These are phyloP conservation scores for Pelecanus crispus DNA, from an alignment of 2,113 vertebrate genomes.

Conservation along the genomic window DNA sequence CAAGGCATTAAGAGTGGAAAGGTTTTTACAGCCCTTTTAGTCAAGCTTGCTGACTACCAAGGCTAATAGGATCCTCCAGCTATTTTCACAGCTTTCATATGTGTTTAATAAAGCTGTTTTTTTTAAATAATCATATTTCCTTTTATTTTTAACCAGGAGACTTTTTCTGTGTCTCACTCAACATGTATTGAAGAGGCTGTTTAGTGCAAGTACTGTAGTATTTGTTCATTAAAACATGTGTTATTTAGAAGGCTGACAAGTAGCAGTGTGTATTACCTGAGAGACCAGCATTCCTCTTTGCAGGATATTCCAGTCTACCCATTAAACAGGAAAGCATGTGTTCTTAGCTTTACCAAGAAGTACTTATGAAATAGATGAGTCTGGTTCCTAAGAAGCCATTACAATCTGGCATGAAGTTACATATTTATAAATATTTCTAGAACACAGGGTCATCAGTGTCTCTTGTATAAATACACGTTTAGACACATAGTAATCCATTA, in stretches of 20 bases:
- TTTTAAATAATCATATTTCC: not conserved
- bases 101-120: not conserved
- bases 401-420: not conserved
- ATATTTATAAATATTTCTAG: not conserved
- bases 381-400: not conserved
- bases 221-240: constrained; percentile 31
- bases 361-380: not conserved
- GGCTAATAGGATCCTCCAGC: not conserved
- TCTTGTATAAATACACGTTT: not conserved
- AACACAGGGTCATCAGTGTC: not conserved
- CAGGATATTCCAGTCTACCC: not conserved
- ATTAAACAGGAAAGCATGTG: not conserved
- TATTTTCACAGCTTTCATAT: not conserved
- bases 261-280: not conserved
- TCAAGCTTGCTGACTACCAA: not conserved
- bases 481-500: not conserved
- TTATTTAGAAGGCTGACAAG: constrained; percentile 38
- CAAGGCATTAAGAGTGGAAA: not conserved
- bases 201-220: constrained; percentile 7
- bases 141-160: not conserved
- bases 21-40: not conserved
- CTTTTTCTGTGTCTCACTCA: not conserved
- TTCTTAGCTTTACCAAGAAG: not conserved
- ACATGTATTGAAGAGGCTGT: not conserved
- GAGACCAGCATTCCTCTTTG: not conserved